Evolutionary conservation across 2,797 vertebrate genomes (phyloP).

Genomic region (Clarias laeviceps): DNA sequence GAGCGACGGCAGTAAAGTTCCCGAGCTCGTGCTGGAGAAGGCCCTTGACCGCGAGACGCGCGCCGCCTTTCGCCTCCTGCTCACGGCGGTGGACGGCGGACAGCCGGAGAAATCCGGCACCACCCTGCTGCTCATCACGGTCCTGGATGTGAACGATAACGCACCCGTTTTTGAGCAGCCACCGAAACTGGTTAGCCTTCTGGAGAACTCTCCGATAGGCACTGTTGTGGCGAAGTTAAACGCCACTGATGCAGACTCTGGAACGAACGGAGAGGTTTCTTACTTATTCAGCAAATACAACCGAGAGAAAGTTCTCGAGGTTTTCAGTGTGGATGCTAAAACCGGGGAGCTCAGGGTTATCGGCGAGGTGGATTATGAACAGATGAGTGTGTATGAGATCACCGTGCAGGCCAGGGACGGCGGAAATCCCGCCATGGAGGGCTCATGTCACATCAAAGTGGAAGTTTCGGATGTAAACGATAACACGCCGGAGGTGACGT

Average conservation of each 20-base stretch:
- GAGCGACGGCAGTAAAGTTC: conserved; percentile 89
- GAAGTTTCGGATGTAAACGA: conserved; percentile 89
- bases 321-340: conserved; percentile 84
- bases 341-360: conserved; percentile 85
- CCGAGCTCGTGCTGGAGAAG: conserved; percentile 88
- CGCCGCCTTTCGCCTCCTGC: conserved; percentile 82
- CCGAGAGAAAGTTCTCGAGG: conserved; percentile 74
- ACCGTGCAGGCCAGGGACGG: conserved; percentile 87
- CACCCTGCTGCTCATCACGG: conserved; percentile 80
- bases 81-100: conserved; percentile 90
- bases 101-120: conserved; percentile 86
- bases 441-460: conserved; percentile 90
- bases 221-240: conserved; percentile 87
- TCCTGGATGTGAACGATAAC: conserved; percentile 94
- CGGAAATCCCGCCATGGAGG: conserved; percentile 89
- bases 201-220: conserved; percentile 84
- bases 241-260: conserved; percentile 88
- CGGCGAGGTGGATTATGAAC: conserved; percentile 88
- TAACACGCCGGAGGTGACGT: conserved; percentile 86
- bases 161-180: conserved; percentile 83
- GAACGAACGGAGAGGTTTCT: conserved; percentile 83
- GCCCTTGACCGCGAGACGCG: conserved; percentile 87
- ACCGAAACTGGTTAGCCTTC: conserved; percentile 79
- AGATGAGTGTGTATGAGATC: conserved; percentile 82
- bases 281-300: conserved; percentile 92